Conservation (phyloP, 2,888 invertebrate genomes). For the Pyralis farinalis region DNA sequence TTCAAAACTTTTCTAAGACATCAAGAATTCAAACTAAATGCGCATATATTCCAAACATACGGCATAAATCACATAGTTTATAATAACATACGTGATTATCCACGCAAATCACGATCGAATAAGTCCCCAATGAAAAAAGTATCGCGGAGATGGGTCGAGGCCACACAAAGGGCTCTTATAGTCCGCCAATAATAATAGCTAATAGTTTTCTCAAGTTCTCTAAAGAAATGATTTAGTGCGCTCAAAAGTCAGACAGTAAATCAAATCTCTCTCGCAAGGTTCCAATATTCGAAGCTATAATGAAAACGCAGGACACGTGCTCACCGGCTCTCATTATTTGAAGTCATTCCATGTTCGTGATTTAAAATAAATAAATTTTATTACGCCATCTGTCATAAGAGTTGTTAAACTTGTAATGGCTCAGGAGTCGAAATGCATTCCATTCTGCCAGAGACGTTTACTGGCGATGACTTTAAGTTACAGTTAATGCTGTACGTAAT, state of each 20-base stretch:
- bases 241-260: constrained; percentile 75
- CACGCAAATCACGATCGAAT: constrained; percentile 56
- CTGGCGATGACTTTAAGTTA: constrained; percentile 58
- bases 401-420: constrained; percentile 66
- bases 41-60: constrained; percentile 29
- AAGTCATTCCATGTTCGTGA: constrained; percentile 54
- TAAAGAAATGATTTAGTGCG: constrained; percentile 74
- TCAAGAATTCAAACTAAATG: constrained; percentile 24
- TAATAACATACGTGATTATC: constrained; percentile 47
- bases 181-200: constrained; percentile 74
- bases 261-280: constrained; percentile 59
- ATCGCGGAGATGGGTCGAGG: constrained; percentile 31
- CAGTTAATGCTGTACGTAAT: constrained; percentile 53
- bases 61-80: constrained; percentile 35
- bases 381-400: constrained; percentile 72
- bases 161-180: constrained; percentile 60
- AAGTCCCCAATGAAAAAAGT: constrained; percentile 51
- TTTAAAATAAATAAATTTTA: constrained; percentile 77
- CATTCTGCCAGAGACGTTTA: constrained; percentile 67
- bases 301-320: constrained; percentile 63
- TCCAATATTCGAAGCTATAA: constrained; percentile 52
- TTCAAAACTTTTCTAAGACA: constrained; percentile 32
- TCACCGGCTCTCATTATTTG: constrained; percentile 60
- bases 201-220: constrained; percentile 77
- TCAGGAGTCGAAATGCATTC: constrained; percentile 53